Percentiles rank a stretch among this genome's conserved stretches.
phyloP scores from a whole-genome alignment of 2,797 vertebrate species.

The Clarias platycephalus region DNA sequence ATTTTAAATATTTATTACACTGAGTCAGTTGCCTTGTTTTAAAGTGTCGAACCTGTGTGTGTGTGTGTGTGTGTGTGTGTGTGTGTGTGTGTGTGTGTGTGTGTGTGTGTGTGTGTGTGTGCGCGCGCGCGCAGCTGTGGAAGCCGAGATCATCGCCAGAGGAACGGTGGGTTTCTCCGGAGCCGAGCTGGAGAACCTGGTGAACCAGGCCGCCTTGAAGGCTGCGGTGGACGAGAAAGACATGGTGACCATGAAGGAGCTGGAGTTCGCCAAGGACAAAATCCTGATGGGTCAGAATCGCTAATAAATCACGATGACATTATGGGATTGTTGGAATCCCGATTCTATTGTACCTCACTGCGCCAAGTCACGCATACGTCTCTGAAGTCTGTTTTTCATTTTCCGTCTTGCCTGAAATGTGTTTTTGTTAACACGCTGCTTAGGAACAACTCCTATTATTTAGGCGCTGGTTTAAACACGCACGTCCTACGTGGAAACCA shows the following conservation, averaged over 20 bases:
- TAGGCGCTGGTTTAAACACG: neutral
- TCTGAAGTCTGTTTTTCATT: neutral
- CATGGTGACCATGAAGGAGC: slow-evolving; percentile 94
- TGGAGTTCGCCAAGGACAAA: slow-evolving; percentile 98
- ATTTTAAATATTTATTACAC: neutral
- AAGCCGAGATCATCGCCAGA: slow-evolving; percentile 92
- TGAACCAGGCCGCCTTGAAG: slow-evolving; percentile 97
- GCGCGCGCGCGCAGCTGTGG: slow-evolving; percentile 74
- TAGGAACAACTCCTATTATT: neutral
- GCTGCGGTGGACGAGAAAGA: slow-evolving; percentile 95
- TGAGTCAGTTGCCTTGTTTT: neutral
- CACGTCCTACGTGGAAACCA: neutral
- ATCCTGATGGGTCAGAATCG: slow-evolving; percentile 89
- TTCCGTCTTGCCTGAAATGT: neutral
- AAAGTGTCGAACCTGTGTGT: neutral
- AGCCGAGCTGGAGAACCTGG: slow-evolving; percentile 96
- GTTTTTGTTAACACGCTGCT: neutral
- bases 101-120: too few species aligned
- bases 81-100: too few species aligned
- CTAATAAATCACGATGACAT: neutral
- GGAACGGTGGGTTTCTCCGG: slow-evolving; percentile 98
- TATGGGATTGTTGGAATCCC: neutral
- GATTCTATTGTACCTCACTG: neutral
- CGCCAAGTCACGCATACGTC: neutral
- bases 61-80: too few species aligned